Conservation (phyloP, 2,797 vertebrate genomes). For the Chiroxiphia lanceolata region DNA sequence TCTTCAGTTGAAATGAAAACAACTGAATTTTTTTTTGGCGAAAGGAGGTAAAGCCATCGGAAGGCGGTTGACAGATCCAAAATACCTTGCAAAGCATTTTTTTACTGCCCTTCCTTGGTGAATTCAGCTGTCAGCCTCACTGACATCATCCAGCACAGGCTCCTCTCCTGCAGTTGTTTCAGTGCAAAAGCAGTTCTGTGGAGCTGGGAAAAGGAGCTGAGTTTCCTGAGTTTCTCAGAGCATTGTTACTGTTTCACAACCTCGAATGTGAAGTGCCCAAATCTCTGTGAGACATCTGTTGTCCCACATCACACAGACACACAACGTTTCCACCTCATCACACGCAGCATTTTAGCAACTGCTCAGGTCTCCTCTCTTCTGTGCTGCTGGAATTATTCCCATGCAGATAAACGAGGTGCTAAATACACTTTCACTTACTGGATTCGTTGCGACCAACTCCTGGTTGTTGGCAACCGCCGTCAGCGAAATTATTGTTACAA, state of each 20-base stretch:
- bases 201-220: background rate
- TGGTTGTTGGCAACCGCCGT: constrained; percentile 93
- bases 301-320: rapidly evolving
- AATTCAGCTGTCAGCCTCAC: background rate
- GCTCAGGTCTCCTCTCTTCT: background rate
- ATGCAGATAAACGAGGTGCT: background rate
- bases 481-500: constrained; percentile 91
- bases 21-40: too few species aligned
- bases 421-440: constrained; percentile 80
- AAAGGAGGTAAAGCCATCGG: background rate
- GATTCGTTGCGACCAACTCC: constrained; percentile 88
- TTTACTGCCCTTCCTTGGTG: background rate
- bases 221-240: background rate
- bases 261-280: background rate
- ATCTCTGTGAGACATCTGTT: background rate
- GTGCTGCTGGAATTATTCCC: background rate
- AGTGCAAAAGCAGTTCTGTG: background rate
- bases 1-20: too few species aligned
- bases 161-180: background rate
- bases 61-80: background rate
- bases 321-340: rapidly evolving
- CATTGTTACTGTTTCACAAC: background rate
- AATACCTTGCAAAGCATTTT: background rate
- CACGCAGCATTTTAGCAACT: background rate
- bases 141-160: background rate